These are phyloP conservation scores for Habropoda laboriosa DNA, from an alignment of 1,140 invertebrate genomes.

Conservation along the genomic window DNA sequence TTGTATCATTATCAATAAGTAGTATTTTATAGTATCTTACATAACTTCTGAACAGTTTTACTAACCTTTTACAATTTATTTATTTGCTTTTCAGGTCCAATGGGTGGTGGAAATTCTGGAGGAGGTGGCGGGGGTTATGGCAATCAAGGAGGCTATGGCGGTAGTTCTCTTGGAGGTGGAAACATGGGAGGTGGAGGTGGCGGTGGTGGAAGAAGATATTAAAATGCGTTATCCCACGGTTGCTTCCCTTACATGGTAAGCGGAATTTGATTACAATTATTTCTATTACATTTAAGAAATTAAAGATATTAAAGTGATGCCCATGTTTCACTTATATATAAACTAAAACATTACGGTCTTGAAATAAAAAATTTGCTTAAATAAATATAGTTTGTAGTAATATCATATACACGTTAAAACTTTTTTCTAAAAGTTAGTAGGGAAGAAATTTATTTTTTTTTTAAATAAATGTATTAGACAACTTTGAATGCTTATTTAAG, in stretches of 20 bases:
- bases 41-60: background rate
- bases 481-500: background rate
- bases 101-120: slow-evolving; percentile 79
- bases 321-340: background rate
- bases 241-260: slow-evolving; percentile 73
- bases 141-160: slow-evolving; percentile 77
- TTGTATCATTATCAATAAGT: background rate
- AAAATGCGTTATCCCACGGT: slow-evolving; percentile 48
- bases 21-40: background rate
- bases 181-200: slow-evolving; percentile 75
- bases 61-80: slow-evolving; percentile 28
- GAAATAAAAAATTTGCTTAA: slow-evolving; percentile 1
- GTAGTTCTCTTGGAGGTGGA: slow-evolving; percentile 74
- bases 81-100: slow-evolving; percentile 63
- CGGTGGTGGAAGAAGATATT: slow-evolving; percentile 77
- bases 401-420: background rate
- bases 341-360: background rate
- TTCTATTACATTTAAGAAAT: background rate
- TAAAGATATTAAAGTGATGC: slow-evolving; percentile 19
- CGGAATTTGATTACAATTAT: slow-evolving; percentile 23
- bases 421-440: background rate
- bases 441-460: background rate
- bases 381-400: background rate
- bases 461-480: background rate
- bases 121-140: slow-evolving; percentile 82